Conservation (phyloP, 2,888 invertebrate genomes). For the Scaptodrosophila latifasciaeformis region DNA sequence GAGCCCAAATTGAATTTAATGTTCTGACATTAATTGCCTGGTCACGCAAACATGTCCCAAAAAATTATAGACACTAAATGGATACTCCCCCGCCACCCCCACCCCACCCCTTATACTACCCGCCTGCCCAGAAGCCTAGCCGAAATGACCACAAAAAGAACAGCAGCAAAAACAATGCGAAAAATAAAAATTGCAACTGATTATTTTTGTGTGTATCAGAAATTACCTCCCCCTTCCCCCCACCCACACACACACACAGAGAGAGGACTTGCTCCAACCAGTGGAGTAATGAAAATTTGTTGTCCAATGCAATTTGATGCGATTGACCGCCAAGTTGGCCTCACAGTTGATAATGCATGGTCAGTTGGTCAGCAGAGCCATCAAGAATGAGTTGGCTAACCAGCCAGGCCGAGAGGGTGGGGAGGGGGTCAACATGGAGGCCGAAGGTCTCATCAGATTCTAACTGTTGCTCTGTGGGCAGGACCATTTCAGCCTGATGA, state of each 20-base stretch:
- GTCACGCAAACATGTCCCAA: neutral
- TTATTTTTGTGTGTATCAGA: slow-evolving; percentile 44
- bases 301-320: neutral
- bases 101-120: slow-evolving; percentile 1
- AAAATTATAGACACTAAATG: neutral
- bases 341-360: no score
- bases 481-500: slow-evolving; percentile 17
- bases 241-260: neutral
- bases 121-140: slow-evolving; percentile 1
- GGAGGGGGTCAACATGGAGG: no score
- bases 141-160: neutral
- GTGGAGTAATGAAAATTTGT: no score
- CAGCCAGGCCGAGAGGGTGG: no score
- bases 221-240: slow-evolving; percentile 11
- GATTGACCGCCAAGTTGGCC: slow-evolving; percentile 1
- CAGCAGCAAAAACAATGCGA: neutral
- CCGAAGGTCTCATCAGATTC: neutral
- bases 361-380: no score
- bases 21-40: slow-evolving; percentile 47
- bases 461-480: slow-evolving; percentile 3
- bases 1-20: slow-evolving; percentile 51
- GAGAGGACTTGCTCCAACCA: no score
- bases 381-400: no score
- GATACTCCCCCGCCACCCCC: neutral
- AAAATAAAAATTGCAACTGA: slow-evolving; percentile 33